Base-by-base conservation (phyloP, 2,797 vertebrate genomes). In the Ceryle rudis region DNA sequence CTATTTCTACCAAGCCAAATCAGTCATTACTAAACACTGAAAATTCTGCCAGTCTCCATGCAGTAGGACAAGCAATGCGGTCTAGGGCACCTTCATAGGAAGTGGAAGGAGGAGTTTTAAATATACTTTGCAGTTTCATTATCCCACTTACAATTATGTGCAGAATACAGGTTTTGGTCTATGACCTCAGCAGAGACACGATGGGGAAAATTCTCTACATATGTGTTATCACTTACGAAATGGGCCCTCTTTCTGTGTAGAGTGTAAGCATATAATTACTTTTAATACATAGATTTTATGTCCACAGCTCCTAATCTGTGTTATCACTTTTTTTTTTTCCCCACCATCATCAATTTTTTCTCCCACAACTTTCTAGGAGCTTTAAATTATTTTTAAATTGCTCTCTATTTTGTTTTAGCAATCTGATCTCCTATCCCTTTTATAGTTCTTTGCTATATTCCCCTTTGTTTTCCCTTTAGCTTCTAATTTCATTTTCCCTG, bases 401-500 rank as follows among this genome's bases (percentile, higher is more conserved):
- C 57, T 65, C 41, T 81, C 72, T 89, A 65, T 93, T 93, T 89
- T 92, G 80, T 90, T 96, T 92, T 64, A 89, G 69, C 74, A 54
- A 52, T 91, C 44, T 6, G 2, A 70, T 93, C 55, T 84, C 71
- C 70, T 47, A 73, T 70, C 57, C 41, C 25, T 80, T 85, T 96
- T 93, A 91, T 67, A 82, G 39, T 61, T 85, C 33, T 39, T 55
- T 62, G 35, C n/a, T 93, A 47, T 62, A 86, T 93, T 95, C 89
- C 94, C 94, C 86, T 81, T 46, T 81, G 42, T 33, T 87, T 91
- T 96, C 94, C n/a, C 62, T 73, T 66, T 71, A 78, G 37, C 52
- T 87, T 90, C 92, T 93, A 93, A 93, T 95, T 92, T 95, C 33
- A 10, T 80, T 92, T 95, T 92, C 64, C 49, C 58, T 54, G 4